phyloP scores from a whole-genome alignment of 2,888 invertebrate species.

The Unio pictorum region DNA sequence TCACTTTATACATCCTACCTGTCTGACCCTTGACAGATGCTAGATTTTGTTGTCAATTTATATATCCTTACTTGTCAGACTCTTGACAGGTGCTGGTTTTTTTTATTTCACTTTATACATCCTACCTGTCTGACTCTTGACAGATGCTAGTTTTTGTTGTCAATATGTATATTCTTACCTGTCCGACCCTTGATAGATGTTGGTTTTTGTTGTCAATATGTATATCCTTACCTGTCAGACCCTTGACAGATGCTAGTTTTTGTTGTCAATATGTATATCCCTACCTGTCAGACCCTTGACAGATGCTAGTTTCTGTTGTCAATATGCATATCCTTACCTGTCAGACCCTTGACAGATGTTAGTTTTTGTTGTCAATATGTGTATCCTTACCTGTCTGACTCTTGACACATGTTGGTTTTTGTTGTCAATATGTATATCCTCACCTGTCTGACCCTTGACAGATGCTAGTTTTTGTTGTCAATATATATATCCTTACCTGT shows the following conservation, averaged over 20 bases:
- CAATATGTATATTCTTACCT: slow-evolving; percentile 6
- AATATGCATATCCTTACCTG: no score
- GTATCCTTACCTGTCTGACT: slow-evolving; percentile 17
- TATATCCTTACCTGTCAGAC: slow-evolving; percentile 17
- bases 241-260: slow-evolving; percentile 21
- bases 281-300: no score
- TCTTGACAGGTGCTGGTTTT: no score
- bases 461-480: slow-evolving; percentile 5
- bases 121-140: no score
- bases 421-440: not conserved
- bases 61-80: no score
- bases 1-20: slow-evolving; percentile 7
- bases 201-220: not conserved
- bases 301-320: no score
- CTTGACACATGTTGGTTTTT: slow-evolving; percentile 19
- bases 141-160: no score
- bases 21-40: slow-evolving; percentile 25
- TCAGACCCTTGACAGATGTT: no score
- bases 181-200: slow-evolving; percentile 26
- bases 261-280: no score
- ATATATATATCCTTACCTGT: slow-evolving; percentile 10
- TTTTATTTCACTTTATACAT: no score
- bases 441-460: slow-evolving; percentile 27
- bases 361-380: no score
- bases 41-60: not conserved